phyloP scores from a whole-genome alignment of 2,113 vertebrate genomes.

The Periophthalmus modestus region DNA sequence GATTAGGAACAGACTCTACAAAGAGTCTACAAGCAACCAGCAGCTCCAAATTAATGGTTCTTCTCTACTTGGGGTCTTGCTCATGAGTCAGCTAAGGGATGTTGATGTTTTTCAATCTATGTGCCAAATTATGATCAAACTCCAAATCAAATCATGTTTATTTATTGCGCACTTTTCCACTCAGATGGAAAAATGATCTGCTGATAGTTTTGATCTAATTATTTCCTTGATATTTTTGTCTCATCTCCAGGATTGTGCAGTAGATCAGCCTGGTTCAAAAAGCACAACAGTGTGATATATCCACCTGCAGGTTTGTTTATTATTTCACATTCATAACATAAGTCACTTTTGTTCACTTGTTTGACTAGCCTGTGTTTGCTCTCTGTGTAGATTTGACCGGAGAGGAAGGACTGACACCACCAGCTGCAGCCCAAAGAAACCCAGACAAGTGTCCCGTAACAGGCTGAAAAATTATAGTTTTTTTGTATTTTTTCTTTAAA shows the following conservation, averaged over 20 bases:
- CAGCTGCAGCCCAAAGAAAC: constrained; percentile 38
- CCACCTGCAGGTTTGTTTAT: constrained; percentile 36
- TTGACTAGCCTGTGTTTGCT: constrained; percentile 15
- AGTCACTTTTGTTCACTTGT: neutral
- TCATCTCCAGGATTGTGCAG: constrained; percentile 35
- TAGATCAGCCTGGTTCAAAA: constrained; percentile 49
- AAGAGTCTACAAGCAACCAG: no score
- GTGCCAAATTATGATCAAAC: no score
- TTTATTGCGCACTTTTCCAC: no score
- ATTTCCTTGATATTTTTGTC: neutral
- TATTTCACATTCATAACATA: neutral
- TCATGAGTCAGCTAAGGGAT: no score
- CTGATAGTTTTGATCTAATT: neutral
- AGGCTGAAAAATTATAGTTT: neutral
- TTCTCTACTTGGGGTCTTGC: neutral
- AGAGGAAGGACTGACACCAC: constrained; percentile 27
- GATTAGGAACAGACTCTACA: no score
- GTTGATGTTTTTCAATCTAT: no score
- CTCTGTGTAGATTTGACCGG: constrained; percentile 10
- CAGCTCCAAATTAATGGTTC: neutral
- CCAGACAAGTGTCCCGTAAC: constrained; percentile 7
- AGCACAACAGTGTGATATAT: constrained; percentile 60
- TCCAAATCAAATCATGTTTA: no score
- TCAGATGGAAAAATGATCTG: neutral
- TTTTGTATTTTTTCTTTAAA: neutral